Evolutionary conservation across 2,888 invertebrate genomes (phyloP), one percentile per base, ranked within the genome.

Genomic region (Netelia virgata): DNA sequence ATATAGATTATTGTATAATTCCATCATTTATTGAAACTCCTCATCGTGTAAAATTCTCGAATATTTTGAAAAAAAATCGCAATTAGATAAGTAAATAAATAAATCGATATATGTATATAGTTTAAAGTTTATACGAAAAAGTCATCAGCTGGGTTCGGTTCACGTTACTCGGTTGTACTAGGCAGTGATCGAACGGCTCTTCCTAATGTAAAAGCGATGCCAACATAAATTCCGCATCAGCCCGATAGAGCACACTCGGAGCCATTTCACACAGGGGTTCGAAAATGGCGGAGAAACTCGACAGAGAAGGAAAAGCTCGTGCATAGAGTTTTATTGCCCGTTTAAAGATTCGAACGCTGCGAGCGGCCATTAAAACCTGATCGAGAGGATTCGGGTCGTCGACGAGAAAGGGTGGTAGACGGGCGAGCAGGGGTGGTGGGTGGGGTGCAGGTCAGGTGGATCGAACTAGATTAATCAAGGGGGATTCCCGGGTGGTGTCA

Each of bases 321-420:
- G 83, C 84, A 88, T 87, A 86, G 88, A 87, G 86, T 81, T 88
- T 87, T 86, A 87, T 88, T 86, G 84, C 85, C 81, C 81, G 86
- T 85, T 83, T 83, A 87, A 88, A 87, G 87, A 87, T 86, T 75
- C 84, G 73, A 53, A 82, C 64, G 63, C 57, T 63, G 64, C 61
- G 66, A 61, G 85, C 63, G 55, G 80, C 82, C 70, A 73, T 75
- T 76, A 81, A 69, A 82, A 81, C 70, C 68, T 64, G 77, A 64
- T 73, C 73, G 75, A 82, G 77, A 78, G 82, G 74, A 78, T 57
- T 59, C 41, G 82, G 53, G 59, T 18, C 43, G 69, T 61, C 47
- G 68, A 84, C 43, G 69, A 69, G 57, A 55, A 53, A 14, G 57
- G 57, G 53, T 47, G 36, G 64, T 50, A 28, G 53, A 64, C 16